Base-by-base conservation (phyloP, 2,113 vertebrate genomes). In the Sinocyclocheilus maitianheensis region DNA sequence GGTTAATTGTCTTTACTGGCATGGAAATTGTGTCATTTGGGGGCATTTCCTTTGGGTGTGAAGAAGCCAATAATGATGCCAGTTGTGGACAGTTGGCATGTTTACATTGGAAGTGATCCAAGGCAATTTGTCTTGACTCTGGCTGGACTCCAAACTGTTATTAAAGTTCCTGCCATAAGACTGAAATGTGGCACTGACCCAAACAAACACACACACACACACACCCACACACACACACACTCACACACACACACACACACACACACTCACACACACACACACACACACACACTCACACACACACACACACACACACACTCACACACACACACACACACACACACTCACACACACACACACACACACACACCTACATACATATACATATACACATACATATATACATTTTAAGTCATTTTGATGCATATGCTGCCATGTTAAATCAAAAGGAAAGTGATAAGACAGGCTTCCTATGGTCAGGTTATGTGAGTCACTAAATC, bases 161-260 rank as follows among this genome's bases (percentile, higher is more conserved):
- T 93, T 92, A 90, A 89, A 84, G 87, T 91, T 91, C 86, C 86
- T 88, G 88, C 85, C 78, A 88, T 89, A 77, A 88, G 86, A 91
- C 91, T 91, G 90, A 94, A 94, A 92, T 87, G 90, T 89, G 65
- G 93, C 90, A 84, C 82, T 90, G 79, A 86, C 91, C 91, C 91
- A 91, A 85, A 87, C 78, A 16, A 79, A 83, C 30, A 74, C 67
- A 67, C 60, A 65, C 22, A 30, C n/a, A 13, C 22, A 10, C 16
- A 11, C 60, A 58, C 26, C 1, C 26, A 37, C 43, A 40, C 40
- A 5, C 5, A 40, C n/a, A n/a, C n/a, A n/a, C n/a, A n/a, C n/a
- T n/a, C n/a, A n/a, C n/a, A n/a, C n/a, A n/a, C n/a, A n/a, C n/a
- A n/a, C n/a, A n/a, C n/a, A n/a, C n/a, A n/a, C n/a, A n/a, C n/a